Evolutionary conservation across 2,888 invertebrate species (phyloP).

Genomic region (Cephus pulcher): DNA sequence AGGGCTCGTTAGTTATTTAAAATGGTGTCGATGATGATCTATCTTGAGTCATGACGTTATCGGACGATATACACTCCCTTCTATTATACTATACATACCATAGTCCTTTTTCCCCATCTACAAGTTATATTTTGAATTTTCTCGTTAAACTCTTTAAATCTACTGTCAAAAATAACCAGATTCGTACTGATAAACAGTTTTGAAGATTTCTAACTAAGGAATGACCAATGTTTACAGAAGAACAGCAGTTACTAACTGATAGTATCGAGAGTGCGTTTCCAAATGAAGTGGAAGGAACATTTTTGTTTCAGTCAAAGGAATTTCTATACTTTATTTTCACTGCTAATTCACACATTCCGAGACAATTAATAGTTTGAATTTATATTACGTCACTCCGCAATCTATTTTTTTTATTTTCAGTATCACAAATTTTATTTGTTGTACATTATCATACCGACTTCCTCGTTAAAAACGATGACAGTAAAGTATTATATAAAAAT

Average conservation of each 20-base stretch:
- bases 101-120: not conserved
- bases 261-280: not conserved
- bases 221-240: not conserved
- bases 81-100: not conserved
- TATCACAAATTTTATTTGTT: not conserved
- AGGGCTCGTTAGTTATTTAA: not conserved
- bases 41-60: not conserved
- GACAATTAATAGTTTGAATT: too few relatives aligned
- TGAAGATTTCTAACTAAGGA: not conserved
- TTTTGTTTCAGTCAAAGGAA: not conserved
- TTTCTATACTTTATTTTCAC: not conserved
- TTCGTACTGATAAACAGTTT: not conserved
- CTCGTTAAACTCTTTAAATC: not conserved
- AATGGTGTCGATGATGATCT: not conserved
- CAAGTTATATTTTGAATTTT: not conserved
- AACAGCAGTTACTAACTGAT: not conserved
- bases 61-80: not conserved
- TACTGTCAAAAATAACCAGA: not conserved
- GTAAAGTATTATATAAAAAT: not conserved
- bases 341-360: not conserved
- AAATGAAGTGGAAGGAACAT: not conserved
- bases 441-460: not conserved
- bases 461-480: not conserved
- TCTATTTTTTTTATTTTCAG: not conserved
- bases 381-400: too few relatives aligned